phyloP scores from a whole-genome alignment of 2,113 vertebrate genomes.

The Reinhardtius hippoglossoides region DNA sequence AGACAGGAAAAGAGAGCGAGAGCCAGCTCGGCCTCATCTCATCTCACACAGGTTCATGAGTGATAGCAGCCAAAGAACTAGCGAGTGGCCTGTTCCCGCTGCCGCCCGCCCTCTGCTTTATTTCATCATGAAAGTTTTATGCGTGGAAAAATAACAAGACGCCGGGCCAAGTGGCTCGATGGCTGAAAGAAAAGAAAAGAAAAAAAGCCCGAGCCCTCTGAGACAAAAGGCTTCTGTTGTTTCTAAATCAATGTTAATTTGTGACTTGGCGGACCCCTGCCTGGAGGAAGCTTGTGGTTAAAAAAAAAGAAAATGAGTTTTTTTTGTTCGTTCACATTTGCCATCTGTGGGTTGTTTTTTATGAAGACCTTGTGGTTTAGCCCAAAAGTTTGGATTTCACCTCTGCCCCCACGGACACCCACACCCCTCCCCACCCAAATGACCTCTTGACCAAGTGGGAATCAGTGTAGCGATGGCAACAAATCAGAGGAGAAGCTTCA shows the following conservation, averaged over 20 bases:
- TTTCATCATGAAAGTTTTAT: conserved; percentile 80
- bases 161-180: conserved; percentile 64
- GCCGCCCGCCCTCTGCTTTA: conserved; percentile 60
- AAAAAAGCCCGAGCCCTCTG: conserved; percentile 16
- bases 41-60: conserved; percentile 53
- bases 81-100: conserved; percentile 27
- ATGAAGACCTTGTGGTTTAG: conserved; percentile 54
- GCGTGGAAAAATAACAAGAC: conserved; percentile 75
- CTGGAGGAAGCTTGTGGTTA: conserved; percentile 65
- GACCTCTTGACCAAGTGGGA: conserved; percentile 33
- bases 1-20: not conserved
- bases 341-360: conserved; percentile 54
- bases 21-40: conserved; percentile 13
- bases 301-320: conserved; percentile 55
- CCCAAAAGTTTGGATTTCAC: conserved; percentile 56
- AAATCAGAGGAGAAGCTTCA: conserved; percentile 25
- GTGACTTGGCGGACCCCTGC: conserved; percentile 68
- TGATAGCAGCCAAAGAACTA: conserved; percentile 53
- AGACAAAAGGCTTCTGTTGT: conserved; percentile 83
- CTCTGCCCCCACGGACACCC: conserved; percentile 39
- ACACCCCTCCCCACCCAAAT: conserved; percentile 6
- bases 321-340: conserved; percentile 56
- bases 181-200: conserved; percentile 48
- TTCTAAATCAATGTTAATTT: conserved; percentile 75
- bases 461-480: conserved; percentile 6